Conservation (phyloP, 2,113 vertebrate species). For the Ptychochromis oligacanthus region DNA sequence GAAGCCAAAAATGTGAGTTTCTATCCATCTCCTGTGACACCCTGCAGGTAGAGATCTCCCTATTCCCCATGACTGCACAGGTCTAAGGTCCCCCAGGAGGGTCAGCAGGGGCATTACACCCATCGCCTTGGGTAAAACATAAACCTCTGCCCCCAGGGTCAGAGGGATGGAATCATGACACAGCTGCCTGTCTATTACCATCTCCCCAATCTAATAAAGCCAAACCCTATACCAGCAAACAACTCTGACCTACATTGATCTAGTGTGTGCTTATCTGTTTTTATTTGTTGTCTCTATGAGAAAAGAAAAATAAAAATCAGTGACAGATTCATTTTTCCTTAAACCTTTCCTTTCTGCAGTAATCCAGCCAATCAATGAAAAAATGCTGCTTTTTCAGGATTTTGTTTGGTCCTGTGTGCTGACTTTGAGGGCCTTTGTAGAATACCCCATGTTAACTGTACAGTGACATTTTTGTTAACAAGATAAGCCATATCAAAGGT, state of each 20-base stretch:
- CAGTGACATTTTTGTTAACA: slow-evolving; percentile 37
- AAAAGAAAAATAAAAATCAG: neutral
- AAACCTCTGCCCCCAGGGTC: slow-evolving; percentile 59
- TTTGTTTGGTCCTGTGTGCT: slow-evolving; percentile 24
- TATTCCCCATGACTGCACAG: slow-evolving; percentile 25
- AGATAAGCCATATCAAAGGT: slow-evolving; percentile 43
- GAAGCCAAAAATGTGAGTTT: slow-evolving; percentile 30
- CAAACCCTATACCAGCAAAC: slow-evolving; percentile 47
- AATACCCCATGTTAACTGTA: neutral
- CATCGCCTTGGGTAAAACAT: slow-evolving; percentile 52
- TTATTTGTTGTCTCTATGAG: slow-evolving; percentile 4
- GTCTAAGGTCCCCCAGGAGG: slow-evolving; percentile 38
- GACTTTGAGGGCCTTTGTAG: slow-evolving; percentile 4
- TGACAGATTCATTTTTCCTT: slow-evolving; percentile 43
- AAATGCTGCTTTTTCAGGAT: slow-evolving; percentile 20
- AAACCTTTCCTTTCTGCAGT: slow-evolving; percentile 45
- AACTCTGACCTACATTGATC: slow-evolving; percentile 63
- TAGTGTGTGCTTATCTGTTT: slow-evolving; percentile 13
- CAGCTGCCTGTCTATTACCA: slow-evolving; percentile 74
- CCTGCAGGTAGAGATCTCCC: slow-evolving; percentile 19
- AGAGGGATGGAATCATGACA: slow-evolving; percentile 59
- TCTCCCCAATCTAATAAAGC: slow-evolving; percentile 70
- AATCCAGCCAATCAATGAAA: slow-evolving; percentile 49
- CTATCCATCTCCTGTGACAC: neutral
- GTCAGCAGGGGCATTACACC: slow-evolving; percentile 29